Base-by-base conservation (phyloP, 2,113 vertebrate genomes). In the Lophotis ruficrista region DNA sequence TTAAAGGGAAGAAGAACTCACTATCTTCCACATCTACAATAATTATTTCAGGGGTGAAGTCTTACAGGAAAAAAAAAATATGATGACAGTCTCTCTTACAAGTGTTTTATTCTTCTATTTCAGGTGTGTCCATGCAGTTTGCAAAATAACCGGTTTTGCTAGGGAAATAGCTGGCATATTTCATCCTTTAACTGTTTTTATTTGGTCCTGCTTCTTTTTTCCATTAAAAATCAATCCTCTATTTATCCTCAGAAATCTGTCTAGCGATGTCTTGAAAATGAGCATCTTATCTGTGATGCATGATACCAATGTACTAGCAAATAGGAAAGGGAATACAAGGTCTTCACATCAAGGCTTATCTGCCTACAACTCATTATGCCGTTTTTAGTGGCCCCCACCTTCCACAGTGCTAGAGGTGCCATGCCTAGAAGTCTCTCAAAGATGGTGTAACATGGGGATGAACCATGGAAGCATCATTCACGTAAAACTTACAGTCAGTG, bases 361-460 rank as follows among this genome's bases (percentile, higher is more conserved):
- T 76, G 57, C 35, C 33, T 76, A 20, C 17, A 83, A n/a, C 38
- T 41, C 18, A 24, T 64, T 51, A 45, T 4, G 6, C 25, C 68
- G 18, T 7, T 71, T 70, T 66, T 25, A n/a, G 65, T 4, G 23
- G 23, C 10, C 20, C 15, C 10, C 38, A 48, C 15, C 33, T 91
- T 68, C 30, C 17, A 6, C 9, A 27, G n/a, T 18, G 38, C 41
- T 38, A 69, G 43, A 83, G 33, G 6, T 51, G 33, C 27, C 23
- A 20, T 4, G 20, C 50, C 43, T 51, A 35, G 37, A 58, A 79
- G 48, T 22, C 4, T 91, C 33, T 47, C 41, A 70, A 35, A 57
- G 47, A 33, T 1, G 0, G 7, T 28, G 41, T 6, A 57, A 57
- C 1, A 0, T 30, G 10, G 38, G 20, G 47, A 50, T 37, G 37